These are phyloP conservation scores for Misgurnus anguillicaudatus DNA, from an alignment of 2,113 vertebrate species.

Conservation along the genomic window DNA sequence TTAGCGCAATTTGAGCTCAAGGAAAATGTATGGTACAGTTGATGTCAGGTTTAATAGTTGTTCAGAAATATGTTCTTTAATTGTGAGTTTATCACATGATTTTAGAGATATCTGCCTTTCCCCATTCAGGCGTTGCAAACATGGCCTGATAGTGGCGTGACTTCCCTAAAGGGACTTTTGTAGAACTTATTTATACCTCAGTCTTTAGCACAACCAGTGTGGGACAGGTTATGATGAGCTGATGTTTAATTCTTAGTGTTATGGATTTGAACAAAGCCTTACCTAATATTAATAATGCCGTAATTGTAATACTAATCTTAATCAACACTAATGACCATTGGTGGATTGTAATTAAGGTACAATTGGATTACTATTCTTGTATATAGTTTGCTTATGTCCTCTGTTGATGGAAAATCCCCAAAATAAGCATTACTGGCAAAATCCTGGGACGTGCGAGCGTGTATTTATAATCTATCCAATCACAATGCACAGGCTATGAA, in stretches of 20 bases:
- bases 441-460: background rate
- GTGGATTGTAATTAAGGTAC: background rate
- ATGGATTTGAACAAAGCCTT: background rate
- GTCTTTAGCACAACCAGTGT: too few relatives aligned
- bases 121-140: too few relatives aligned
- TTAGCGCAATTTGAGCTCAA: too few relatives aligned
- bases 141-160: too few relatives aligned
- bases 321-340: background rate
- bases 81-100: too few relatives aligned
- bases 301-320: background rate
- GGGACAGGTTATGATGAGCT: background rate
- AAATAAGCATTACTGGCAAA: slow-evolving; percentile 7
- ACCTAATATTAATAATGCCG: background rate
- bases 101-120: too few relatives aligned
- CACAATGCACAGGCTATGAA: background rate
- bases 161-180: too few relatives aligned
- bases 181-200: too few relatives aligned
- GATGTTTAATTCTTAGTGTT: background rate
- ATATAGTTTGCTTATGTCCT: background rate
- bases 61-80: too few relatives aligned
- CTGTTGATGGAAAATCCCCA: background rate
- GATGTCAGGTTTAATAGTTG: too few relatives aligned
- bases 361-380: background rate
- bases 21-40: too few relatives aligned
- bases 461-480: slow-evolving; percentile 1